Evolutionary conservation across 2,113 vertebrate species (phyloP).

Genomic region (Apus apus): DNA sequence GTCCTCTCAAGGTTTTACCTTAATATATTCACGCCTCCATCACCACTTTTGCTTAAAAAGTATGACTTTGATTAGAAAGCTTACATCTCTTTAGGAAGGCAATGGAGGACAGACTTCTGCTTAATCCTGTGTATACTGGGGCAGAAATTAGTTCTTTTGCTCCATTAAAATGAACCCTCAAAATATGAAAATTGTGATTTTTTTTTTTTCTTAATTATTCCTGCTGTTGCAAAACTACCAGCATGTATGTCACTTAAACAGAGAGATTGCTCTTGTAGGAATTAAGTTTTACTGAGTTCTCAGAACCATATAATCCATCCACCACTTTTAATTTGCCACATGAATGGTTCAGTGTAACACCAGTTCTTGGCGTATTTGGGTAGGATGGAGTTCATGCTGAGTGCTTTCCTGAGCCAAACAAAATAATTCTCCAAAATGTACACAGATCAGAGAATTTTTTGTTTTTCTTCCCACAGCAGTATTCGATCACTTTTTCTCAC

Average conservation of each 20-base stretch:
- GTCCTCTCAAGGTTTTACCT: background rate
- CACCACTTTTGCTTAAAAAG: background rate
- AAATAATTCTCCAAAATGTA: background rate
- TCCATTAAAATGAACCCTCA: background rate
- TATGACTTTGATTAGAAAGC: background rate
- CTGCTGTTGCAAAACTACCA: conserved; percentile 32
- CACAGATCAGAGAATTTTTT: background rate
- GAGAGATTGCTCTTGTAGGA: conserved; percentile 43
- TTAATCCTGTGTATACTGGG: background rate
- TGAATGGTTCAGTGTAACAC: conserved; percentile 57
- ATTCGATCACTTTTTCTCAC: conserved; percentile 15
- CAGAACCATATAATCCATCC: conserved; percentile 49
- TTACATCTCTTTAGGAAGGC: background rate
- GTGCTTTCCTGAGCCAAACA: conserved; percentile 32
- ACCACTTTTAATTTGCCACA: conserved; percentile 73
- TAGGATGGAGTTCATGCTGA: conserved; percentile 42
- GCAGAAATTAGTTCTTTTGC: conserved; percentile 43
- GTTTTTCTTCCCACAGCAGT: background rate
- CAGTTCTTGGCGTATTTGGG: conserved; percentile 30
- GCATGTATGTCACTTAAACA: conserved; percentile 24
- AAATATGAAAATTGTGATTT: background rate
- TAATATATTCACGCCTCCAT: background rate
- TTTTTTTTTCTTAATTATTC: conserved; percentile 11
- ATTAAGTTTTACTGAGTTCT: conserved; percentile 68
- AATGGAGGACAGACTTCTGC: background rate